Conservation (phyloP, 2,888 invertebrate genomes). For the Cepaea hortensis region DNA sequence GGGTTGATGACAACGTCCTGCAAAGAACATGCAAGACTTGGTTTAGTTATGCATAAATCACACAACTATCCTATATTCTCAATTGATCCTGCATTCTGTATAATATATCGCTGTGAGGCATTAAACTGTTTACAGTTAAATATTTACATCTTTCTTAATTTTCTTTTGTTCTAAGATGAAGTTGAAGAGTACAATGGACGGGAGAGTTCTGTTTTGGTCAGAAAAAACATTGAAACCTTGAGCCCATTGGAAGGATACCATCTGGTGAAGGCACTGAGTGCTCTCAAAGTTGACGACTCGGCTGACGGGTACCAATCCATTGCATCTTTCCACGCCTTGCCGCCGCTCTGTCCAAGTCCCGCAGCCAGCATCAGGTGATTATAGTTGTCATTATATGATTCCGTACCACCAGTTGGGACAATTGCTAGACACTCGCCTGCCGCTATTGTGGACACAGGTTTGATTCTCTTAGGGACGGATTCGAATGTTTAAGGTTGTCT, state of each 20-base stretch:
- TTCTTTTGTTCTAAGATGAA: not conserved
- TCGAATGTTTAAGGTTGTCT: too few species aligned
- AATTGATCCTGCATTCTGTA: too few species aligned
- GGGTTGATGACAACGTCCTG: too few species aligned
- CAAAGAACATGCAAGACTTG: too few species aligned
- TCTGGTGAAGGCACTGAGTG: slow-evolving; percentile 50
- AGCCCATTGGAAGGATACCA: slow-evolving; percentile 49
- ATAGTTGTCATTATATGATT: not conserved
- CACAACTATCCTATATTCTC: too few species aligned
- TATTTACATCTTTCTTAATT: too few species aligned
- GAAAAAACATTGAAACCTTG: slow-evolving; percentile 33
- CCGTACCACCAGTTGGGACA: not conserved
- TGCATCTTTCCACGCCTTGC: slow-evolving; percentile 57
- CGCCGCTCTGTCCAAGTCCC: slow-evolving; percentile 55
- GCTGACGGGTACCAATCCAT: slow-evolving; percentile 57
- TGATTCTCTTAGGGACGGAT: too few species aligned
- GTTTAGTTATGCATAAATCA: too few species aligned
- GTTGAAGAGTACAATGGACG: slow-evolving; percentile 4
- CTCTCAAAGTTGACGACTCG: slow-evolving; percentile 53
- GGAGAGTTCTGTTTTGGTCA: slow-evolving; percentile 3
- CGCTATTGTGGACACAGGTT: too few species aligned
- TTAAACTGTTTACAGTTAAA: too few species aligned
- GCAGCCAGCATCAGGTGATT: slow-evolving; percentile 47
- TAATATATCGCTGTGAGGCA: too few species aligned
- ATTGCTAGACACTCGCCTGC: too few species aligned